Base-by-base conservation (phyloP, 1,140 invertebrate species). In the Drosophila truncata region DNA sequence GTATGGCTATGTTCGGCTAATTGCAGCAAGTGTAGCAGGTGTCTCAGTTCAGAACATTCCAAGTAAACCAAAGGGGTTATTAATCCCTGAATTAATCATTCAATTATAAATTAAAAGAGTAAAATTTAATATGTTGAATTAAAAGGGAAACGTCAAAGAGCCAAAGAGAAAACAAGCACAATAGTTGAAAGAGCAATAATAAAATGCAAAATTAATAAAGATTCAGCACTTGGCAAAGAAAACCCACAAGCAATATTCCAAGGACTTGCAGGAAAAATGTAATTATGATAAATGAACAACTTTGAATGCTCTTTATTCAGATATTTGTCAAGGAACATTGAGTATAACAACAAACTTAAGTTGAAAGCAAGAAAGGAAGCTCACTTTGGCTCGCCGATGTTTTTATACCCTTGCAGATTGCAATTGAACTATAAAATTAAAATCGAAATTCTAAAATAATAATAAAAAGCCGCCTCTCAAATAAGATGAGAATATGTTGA, bases 191-290 rank as follows among this genome's bases (percentile, higher is more conserved):
- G 35, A 8, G 66, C 9, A 25, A 72, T 20, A 71, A 71, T 41
- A 29, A 41, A 71, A 63, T 75, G 44, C 20, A 35, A 83, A 79
- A 60, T 82, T 79, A 75, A 83, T 83, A 75, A 62, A 70, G 42
- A 49, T 62, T 9, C 29, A 47, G 52, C 33, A 57, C 29, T 47
- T 57, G 42, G 31, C 3, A 11, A 33, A 8, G 18, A 39, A 41
- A 61, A 49, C 20, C 39, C 41, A 50, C 55, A 59, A 39, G 27
- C 20, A 41, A 44, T 46, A 54, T 23, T 16, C 33, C 42, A 50
- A 39, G 29, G 54, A 46, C 16, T 54, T 23, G 25, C 11, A 11
- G 23, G 10, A 27, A 47, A 59, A 10, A 11, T 10, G 18, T 9
- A 14, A 2, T 7, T 10, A n/a, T 14, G 2, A 13, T 3, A 0